Base-by-base conservation (phyloP, 2,113 vertebrate species). In the Natator depressus region DNA sequence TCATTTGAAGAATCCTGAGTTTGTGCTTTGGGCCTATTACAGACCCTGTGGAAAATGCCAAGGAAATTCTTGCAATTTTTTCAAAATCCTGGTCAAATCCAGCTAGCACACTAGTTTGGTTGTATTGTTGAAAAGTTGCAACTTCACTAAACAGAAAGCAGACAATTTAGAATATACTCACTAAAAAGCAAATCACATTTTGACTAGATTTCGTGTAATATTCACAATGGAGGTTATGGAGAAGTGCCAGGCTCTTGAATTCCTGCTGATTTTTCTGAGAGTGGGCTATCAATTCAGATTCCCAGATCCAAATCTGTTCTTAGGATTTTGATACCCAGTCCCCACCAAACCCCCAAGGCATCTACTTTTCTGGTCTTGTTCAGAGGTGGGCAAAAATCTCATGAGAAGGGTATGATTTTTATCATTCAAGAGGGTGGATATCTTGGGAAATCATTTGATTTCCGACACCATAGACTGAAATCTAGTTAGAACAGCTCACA, bases 61-160 rank as follows among this genome's bases (percentile, higher is more conserved):
- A 87, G 19, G 99, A 99, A 96, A 99, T 98, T 85, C 98, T 98
- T 94, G 98, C 97, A 88, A 99, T 59, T 0, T 98, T 97, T 49
- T 98, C 98, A 80, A 99, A 93, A 78, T 99, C 99, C 69, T 98
- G 98, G n/a, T 98, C 97, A 8, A 99, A 99, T 96, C 99, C 99
- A 31, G 98, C 98, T 88, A 99, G 98, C 89, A 99, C 94, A 42
- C 98, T 98, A 3, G 98, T 98, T 95, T 99, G 98, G 8, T 99
- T 99, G 97, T 99, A 99, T 96, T 98, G 98, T 97, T 99, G 98
- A 88, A 99, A 99, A 47, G 97, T 97, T 9, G 98, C 95, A 42
- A 97, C 98, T 96, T 99, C 99, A 80, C 99, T 99, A 78, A 59
- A 96, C 57, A n/a, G 20, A 89, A 94, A 93, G 54, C 80, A 96